A percentile compares a stretch with the other conserved stretches of the same genome.
These are phyloP conservation scores for Mya arenaria DNA, from an alignment of 1,140 invertebrate species.

Conservation along the genomic window DNA sequence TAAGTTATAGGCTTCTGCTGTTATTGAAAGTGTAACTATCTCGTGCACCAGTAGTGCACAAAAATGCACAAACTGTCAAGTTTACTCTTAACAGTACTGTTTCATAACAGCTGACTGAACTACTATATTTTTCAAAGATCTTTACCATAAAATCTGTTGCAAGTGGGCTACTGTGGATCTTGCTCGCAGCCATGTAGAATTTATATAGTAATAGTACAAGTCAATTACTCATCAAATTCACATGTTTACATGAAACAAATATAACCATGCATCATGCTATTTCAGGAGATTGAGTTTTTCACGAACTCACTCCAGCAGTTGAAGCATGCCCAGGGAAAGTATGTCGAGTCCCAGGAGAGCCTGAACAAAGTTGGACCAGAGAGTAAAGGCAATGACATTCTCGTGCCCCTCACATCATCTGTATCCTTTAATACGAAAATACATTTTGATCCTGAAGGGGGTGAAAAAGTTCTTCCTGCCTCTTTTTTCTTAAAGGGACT, in stretches of 20 bases:
- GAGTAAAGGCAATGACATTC: conserved; percentile 86
- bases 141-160: background rate
- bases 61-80: too few relatives aligned
- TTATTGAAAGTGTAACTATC: too few relatives aligned
- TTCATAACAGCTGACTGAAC: too few relatives aligned
- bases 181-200: background rate
- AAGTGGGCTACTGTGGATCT: background rate
- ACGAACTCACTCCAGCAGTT: conserved; percentile 93
- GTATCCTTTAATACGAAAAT: conserved; percentile 84
- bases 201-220: conserved; percentile 13
- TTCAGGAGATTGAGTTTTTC: conserved; percentile 91
- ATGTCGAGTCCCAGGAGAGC: conserved; percentile 92
- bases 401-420: conserved; percentile 95
- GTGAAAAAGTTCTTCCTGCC: too few relatives aligned
- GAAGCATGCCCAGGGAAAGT: conserved; percentile 94
- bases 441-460: too few relatives aligned
- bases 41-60: too few relatives aligned
- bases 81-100: background rate
- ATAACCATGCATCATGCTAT: conserved; percentile 72
- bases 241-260: conserved; percentile 8
- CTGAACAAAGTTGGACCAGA: conserved; percentile 90
- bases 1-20: too few relatives aligned
- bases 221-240: conserved; percentile 49
- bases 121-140: background rate
- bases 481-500: too few relatives aligned